Evolutionary conservation across 2,888 invertebrate genomes (phyloP).

Genomic region (Cantharis lateralis): DNA sequence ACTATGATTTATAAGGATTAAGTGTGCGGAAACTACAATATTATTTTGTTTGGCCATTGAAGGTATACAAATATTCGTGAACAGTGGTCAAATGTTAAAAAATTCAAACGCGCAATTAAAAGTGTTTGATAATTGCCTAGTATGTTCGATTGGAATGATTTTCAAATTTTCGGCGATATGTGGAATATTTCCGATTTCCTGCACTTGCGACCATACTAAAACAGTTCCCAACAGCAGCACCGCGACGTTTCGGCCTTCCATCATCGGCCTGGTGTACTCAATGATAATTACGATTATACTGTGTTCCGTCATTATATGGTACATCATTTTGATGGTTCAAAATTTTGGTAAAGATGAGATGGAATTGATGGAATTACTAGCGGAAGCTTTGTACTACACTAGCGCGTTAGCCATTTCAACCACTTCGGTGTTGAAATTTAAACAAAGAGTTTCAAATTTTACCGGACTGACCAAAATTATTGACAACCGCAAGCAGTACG

Average conservation of each 20-base stretch:
- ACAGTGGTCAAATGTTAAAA: neutral
- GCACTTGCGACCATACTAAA: neutral
- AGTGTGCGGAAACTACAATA: neutral
- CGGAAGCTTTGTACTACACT: conserved; percentile 6
- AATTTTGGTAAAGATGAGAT: neutral
- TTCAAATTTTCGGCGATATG: neutral
- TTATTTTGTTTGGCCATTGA: neutral
- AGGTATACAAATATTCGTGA: neutral
- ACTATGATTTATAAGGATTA: neutral
- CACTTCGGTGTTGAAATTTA: neutral
- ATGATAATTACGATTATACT: neutral
- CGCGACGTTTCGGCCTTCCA: conserved; percentile 1
- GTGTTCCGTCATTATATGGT: neutral
- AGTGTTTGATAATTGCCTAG: neutral
- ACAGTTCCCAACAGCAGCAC: neutral
- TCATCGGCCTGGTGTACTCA: neutral
- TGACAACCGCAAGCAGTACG: conserved; percentile 3
- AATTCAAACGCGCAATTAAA: neutral
- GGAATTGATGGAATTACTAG: conserved; percentile 7
- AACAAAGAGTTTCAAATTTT: neutral
- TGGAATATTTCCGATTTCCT: conserved; percentile 3
- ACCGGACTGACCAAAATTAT: conserved; percentile 1
- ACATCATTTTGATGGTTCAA: neutral
- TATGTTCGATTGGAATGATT: conserved; percentile 1
- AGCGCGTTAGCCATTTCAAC: neutral